Base-by-base conservation (phyloP, 2,888 invertebrate species). In the Ichneumon xanthorius region DNA sequence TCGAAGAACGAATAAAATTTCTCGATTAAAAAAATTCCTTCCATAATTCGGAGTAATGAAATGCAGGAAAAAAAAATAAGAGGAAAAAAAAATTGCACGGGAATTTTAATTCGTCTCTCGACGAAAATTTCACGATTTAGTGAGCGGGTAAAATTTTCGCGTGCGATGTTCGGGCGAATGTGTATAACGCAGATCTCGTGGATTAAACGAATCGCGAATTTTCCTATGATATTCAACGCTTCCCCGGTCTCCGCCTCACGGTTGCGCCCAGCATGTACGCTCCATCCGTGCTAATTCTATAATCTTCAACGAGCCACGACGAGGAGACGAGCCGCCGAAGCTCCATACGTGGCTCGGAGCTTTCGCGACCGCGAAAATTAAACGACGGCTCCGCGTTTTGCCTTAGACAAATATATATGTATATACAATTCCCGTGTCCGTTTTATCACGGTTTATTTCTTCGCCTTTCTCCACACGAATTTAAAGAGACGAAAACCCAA, bases 161-260 rank as follows among this genome's bases (percentile, higher is more conserved):
- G 7, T 2, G 45, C 30, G 26, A 30, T 50, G 16, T 33, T 50
- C 50, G 33, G 65, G 45, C 14, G 33, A 50, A 22, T 50, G 19
- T 75, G 63, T 63, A 37, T 50, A 30, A 11, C 19, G 63, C 40
- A 26, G 37, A 65, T 63, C 55, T 71, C 68, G 33, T n/a, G 78
- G 61, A 79, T 79, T 79, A 79, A 70, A 70, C 58, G 58, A 79
- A 79, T 79, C 65, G 73, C 61, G 58, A 75, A 70, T 30, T 76
- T 70, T 61, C 48, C 70, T 19, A 22, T 55, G 50, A 40, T 68
- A 16, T 77, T 70, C 19, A 48, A 58, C 76, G 37, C 30, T 61
- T 53, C 37, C 11, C 48, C n/a, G 26, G 33, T 22, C 50, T 53
- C 37, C 33, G 33, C 19, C 48, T 48, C 68, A 40, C 16, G 19